Evolutionary conservation across 2,888 invertebrate species (phyloP).

Genomic region (Ferrisia virgata): DNA sequence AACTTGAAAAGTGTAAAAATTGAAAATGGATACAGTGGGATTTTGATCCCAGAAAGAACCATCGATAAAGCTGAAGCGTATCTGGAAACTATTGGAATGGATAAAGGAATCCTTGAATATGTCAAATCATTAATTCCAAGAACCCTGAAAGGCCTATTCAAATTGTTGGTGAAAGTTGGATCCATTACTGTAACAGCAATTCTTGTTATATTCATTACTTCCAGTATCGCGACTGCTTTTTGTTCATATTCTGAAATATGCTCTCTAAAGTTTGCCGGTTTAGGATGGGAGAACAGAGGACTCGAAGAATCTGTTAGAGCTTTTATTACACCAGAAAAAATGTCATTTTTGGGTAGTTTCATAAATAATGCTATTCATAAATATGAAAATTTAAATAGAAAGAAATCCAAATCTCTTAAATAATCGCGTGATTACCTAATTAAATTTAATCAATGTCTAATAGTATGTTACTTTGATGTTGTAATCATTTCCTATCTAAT

Average conservation of each 20-base stretch:
- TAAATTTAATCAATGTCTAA: not conserved
- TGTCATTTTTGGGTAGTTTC: not conserved
- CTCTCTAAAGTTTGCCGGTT: not conserved
- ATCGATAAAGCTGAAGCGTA: conserved; percentile 7
- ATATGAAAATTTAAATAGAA: not conserved
- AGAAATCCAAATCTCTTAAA: not conserved
- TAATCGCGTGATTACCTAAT: not conserved
- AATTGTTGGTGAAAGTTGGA: not conserved
- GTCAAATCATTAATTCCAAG: not conserved
- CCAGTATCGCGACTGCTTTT: not conserved
- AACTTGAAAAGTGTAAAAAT: not conserved
- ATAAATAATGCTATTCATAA: not conserved
- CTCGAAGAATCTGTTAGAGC: not conserved
- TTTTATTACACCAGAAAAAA: not conserved
- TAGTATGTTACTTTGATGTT: not conserved
- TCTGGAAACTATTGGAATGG: not conserved
- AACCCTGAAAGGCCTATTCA: not conserved
- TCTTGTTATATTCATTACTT: not conserved
- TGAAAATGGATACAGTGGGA: not conserved
- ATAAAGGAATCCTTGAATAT: not conserved
- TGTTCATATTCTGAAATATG: not conserved
- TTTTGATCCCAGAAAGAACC: not conserved
- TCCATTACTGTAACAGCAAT: not conserved
- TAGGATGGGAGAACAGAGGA: not conserved
- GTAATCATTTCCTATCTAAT: no score